Evolutionary conservation across 2,888 invertebrate species (phyloP).

Genomic region (Congeria kusceri): DNA sequence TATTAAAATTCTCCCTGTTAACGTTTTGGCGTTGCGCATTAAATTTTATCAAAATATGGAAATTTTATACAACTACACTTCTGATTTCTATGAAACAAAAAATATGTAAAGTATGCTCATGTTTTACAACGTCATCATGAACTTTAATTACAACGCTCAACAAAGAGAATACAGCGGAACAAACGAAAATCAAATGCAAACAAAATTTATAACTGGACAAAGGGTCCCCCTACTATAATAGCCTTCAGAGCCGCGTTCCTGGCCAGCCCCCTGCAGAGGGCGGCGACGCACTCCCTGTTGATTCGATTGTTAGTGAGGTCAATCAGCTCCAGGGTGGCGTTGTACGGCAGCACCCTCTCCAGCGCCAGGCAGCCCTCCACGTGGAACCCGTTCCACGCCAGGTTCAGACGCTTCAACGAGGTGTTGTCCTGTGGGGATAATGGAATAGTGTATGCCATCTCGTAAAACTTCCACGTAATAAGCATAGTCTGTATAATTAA

Average conservation of each 20-base stretch:
- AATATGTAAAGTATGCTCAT: neutral
- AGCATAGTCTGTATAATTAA: no score
- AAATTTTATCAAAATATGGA: no score
- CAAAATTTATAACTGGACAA: neutral
- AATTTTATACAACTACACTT: no score
- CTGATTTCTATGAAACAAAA: no score
- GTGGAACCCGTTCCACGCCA: conserved; percentile 76
- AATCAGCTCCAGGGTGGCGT: conserved; percentile 65
- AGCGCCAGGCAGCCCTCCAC: conserved; percentile 72
- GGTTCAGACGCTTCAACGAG: conserved; percentile 60
- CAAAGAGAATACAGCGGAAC: no score
- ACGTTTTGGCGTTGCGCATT: no score
- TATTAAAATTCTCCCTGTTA: no score
- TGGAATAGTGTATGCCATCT: no score
- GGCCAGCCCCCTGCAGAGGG: conserved; percentile 66
- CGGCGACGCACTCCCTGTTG: conserved; percentile 68
- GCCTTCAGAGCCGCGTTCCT: conserved; percentile 68
- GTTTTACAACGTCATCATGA: no score
- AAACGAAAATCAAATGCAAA: no score
- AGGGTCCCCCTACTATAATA: conserved; percentile 70
- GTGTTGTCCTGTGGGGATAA: conserved; percentile 65
- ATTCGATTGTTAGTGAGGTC: conserved; percentile 73
- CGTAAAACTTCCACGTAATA: no score
- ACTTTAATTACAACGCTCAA: no score
- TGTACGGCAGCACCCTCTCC: conserved; percentile 61